Percentiles rank a stretch among this genome's conserved stretches.
Evolutionary conservation across 2,888 invertebrate species (phyloP).

Genomic region (Abscondita cerata): DNA sequence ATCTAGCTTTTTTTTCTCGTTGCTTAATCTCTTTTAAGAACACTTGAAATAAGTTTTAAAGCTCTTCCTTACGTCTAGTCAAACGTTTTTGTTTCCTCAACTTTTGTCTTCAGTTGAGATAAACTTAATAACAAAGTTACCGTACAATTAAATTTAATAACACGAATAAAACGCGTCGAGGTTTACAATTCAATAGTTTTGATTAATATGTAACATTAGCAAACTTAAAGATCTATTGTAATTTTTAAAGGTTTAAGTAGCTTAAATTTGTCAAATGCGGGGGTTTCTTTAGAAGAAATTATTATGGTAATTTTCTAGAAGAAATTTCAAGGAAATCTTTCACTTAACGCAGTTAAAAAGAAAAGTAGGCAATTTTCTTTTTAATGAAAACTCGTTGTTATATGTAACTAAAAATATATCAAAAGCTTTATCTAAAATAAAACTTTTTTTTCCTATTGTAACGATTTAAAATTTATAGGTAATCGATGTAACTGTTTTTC

Average conservation of each 20-base stretch:
- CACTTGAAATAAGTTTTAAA: conserved; percentile 14
- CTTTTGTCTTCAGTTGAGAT: background rate
- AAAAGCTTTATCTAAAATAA: too few relatives aligned
- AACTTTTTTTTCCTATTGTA: too few relatives aligned
- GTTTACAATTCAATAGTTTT: too few relatives aligned
- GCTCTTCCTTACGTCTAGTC: background rate
- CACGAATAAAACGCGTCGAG: too few relatives aligned
- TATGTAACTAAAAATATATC: background rate
- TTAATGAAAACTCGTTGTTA: background rate
- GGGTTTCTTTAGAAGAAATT: conserved; percentile 13
- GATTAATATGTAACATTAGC: too few relatives aligned
- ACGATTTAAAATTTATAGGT: too few relatives aligned
- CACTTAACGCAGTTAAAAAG: conserved; percentile 8
- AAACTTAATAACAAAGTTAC: too few relatives aligned
- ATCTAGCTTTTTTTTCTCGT: conserved; percentile 4
- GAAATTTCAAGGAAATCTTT: conserved; percentile 14
- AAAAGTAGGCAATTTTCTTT: conserved; percentile 12
- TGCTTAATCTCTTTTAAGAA: conserved; percentile 13
- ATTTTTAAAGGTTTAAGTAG: conserved; percentile 8
- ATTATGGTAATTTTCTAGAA: conserved; percentile 15
- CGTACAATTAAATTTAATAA: too few relatives aligned
- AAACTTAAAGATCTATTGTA: conserved; percentile 5
- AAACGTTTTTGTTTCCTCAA: background rate
- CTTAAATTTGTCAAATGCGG: conserved; percentile 15
- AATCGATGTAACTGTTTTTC: too few relatives aligned